Percentiles rank a stretch among this genome's conserved stretches.
phyloP scores from a whole-genome alignment of 2,888 invertebrate genomes.

The Abscondita cerata region DNA sequence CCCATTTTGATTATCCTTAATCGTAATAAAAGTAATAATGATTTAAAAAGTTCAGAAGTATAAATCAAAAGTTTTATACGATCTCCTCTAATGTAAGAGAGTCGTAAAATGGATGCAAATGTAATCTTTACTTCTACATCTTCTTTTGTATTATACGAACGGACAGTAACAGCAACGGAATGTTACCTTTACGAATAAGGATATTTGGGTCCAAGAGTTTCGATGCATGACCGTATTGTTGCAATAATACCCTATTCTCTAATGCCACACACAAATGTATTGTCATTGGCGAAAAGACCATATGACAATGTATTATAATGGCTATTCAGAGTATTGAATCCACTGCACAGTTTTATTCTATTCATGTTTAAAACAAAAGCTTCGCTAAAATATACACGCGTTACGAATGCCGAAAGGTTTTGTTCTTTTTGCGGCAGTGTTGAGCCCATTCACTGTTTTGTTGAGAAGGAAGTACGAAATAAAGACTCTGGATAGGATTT shows the following conservation, averaged over 20 bases:
- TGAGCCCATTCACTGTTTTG: conserved; percentile 57
- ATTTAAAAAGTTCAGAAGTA: background rate
- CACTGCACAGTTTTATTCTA: conserved; percentile 58
- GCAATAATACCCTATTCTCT: conserved; percentile 55
- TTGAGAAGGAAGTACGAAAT: conserved; percentile 58
- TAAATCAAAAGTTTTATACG: conserved; percentile 7
- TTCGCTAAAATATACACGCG: conserved; percentile 60
- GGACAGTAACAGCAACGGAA: conserved; percentile 35
- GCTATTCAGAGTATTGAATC: conserved; percentile 57
- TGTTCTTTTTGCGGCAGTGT: conserved; percentile 55
- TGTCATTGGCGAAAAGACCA: conserved; percentile 58
- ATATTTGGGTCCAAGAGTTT: conserved; percentile 30
- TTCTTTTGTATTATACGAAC: conserved; percentile 36
- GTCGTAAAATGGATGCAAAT: conserved; percentile 34
- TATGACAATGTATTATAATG: conserved; percentile 61
- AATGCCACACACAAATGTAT: conserved; percentile 59
- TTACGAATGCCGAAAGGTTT: conserved; percentile 60
- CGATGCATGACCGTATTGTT: conserved; percentile 47
- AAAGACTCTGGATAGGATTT: conserved; percentile 52
- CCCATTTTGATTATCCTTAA: conserved; percentile 1
- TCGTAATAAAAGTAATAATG: conserved; percentile 3
- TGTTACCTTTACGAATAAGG: conserved; percentile 32
- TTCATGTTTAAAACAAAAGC: conserved; percentile 53
- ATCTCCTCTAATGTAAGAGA: conserved; percentile 4
- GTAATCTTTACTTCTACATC: conserved; percentile 41